Conservation (phyloP, 1,140 invertebrate genomes). For the Zaprionus africanus region DNA sequence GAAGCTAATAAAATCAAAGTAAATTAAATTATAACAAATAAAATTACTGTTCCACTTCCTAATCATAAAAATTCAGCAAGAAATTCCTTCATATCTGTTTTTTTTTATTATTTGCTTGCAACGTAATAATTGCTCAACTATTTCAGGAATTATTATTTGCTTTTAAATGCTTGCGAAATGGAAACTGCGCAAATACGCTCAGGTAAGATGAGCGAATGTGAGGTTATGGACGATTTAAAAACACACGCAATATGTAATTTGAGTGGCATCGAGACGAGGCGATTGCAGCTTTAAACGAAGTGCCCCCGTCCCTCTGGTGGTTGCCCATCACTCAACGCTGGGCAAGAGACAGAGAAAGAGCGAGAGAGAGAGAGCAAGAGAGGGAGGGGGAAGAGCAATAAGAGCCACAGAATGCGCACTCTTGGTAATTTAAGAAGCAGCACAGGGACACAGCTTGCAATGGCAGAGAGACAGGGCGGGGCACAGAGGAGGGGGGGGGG, state of each 20-base stretch:
- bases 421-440: constrained; percentile 76
- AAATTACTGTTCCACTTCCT: not conserved
- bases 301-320: constrained; percentile 2
- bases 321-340: constrained; percentile 40
- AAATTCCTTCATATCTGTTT: too few relatives aligned
- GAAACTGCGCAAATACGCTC: not conserved
- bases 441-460: constrained; percentile 40
- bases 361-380: not conserved
- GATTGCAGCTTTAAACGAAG: constrained; percentile 54
- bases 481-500: not conserved
- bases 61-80: too few relatives aligned
- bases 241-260: not conserved
- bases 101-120: not conserved
- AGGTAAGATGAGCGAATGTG: not conserved
- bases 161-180: not conserved
- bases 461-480: not conserved
- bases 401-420: constrained; percentile 60
- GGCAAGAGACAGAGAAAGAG: not conserved
- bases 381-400: constrained; percentile 49
- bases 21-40: too few relatives aligned
- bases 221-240: constrained; percentile 1
- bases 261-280: not conserved
- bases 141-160: not conserved
- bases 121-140: not conserved
- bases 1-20: too few relatives aligned